Percentiles rank a stretch among this genome's conserved stretches.
Conservation (phyloP, 2,888 invertebrate genomes). For the Cataglyphis cursor region DNA sequence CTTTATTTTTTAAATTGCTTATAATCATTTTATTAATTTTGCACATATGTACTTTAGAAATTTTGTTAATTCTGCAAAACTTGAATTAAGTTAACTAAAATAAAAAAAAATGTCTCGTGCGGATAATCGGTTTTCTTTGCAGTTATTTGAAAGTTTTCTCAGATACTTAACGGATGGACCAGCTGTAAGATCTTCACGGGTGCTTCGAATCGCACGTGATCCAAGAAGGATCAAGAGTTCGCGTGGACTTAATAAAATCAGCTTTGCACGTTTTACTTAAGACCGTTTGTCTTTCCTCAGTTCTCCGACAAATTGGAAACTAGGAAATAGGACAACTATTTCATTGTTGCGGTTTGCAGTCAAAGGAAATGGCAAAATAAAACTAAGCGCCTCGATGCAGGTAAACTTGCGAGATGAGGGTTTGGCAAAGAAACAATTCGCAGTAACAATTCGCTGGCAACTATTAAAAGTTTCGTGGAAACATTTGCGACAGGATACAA, state of each 20-base stretch:
- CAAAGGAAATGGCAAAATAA: neutral
- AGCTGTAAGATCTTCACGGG: neutral
- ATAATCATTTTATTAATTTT: constrained; percentile 2
- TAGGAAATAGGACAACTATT: constrained; percentile 55
- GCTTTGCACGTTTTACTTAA: constrained; percentile 61
- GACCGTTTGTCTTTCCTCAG: constrained; percentile 64
- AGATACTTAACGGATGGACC: neutral
- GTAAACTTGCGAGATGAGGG: constrained; percentile 25
- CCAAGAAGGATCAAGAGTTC: neutral
- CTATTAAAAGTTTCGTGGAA: constrained; percentile 45
- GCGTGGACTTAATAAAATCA: constrained; percentile 57
- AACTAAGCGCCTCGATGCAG: constrained; percentile 18
- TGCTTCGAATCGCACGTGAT: neutral
- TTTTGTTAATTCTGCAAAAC: neutral
- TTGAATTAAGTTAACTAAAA: neutral
- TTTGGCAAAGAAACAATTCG: constrained; percentile 11
- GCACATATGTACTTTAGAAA: neutral
- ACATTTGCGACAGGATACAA: constrained; percentile 19
- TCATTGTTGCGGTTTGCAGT: constrained; percentile 23
- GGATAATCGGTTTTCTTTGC: neutral
- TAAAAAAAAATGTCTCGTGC: neutral
- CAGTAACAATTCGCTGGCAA: constrained; percentile 15
- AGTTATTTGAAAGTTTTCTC: neutral
- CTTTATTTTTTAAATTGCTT: neutral
- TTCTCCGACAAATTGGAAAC: constrained; percentile 50